A percentile compares a stretch with the other conserved stretches of the same genome.
phyloP scores from a whole-genome alignment of 2,113 vertebrate genomes.

The Coptodon bakossiorum region DNA sequence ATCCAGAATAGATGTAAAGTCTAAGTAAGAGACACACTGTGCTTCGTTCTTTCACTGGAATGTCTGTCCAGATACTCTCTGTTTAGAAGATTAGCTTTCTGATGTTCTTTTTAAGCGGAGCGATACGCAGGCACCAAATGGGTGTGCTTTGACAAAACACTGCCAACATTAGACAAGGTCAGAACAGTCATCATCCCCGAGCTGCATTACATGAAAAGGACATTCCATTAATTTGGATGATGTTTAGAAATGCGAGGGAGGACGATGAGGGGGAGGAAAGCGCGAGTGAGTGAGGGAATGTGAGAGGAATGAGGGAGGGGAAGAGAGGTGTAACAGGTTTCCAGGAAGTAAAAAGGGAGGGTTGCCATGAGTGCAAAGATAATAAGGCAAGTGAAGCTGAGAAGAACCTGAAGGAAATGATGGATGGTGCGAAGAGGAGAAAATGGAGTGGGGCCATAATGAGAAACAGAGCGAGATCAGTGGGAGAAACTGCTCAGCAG shows the following conservation, averaged over 20 bases:
- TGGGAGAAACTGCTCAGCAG: not conserved
- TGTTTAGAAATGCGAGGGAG: slow-evolving; percentile 21
- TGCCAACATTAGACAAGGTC: slow-evolving; percentile 28
- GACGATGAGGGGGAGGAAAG: not conserved
- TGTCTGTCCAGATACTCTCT: not conserved
- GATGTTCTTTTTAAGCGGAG: not conserved
- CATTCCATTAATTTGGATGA: not conserved
- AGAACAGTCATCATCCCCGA: slow-evolving; percentile 9
- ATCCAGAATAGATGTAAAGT: not conserved
- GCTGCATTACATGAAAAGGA: not conserved
- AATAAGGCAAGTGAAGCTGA: not conserved
- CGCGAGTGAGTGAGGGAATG: not conserved
- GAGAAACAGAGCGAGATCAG: not conserved
- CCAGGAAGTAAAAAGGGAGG: not conserved
- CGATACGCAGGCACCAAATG: not conserved
- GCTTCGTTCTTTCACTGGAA: not conserved
- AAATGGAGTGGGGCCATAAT: not conserved
- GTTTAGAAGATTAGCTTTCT: not conserved
- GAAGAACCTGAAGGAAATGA: not conserved
- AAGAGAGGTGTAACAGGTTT: slow-evolving; percentile 22
- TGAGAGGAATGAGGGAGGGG: slow-evolving; percentile 34
- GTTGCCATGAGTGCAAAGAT: not conserved
- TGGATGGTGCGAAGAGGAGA: not conserved
- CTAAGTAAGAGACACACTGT: not conserved
- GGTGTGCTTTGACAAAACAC: slow-evolving; percentile 9